These are phyloP conservation scores for Acanthurus tractus DNA, from an alignment of 2,797 vertebrate species.

Conservation along the genomic window DNA sequence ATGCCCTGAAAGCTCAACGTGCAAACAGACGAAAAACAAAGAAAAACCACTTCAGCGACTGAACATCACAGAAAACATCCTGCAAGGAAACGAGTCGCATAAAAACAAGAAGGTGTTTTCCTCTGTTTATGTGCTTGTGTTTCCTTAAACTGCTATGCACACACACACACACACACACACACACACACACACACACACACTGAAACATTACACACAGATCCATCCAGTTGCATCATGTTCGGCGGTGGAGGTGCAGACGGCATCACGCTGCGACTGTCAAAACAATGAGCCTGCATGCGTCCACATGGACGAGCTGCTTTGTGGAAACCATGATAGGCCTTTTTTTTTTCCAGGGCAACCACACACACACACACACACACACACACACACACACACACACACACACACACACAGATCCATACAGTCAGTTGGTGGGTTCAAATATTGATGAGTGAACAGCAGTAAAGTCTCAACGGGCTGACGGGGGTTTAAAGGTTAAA, in stretches of 20 bases:
- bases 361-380: conserved; percentile 19
- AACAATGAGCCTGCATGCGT: conserved; percentile 75
- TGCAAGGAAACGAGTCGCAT: too few relatives aligned
- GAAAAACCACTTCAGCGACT: too few relatives aligned
- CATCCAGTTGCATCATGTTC: conserved; percentile 37
- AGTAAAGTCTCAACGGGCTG: conserved; percentile 3
- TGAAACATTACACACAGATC: conserved; percentile 3
- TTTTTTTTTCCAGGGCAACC: conserved; percentile 28
- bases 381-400: conserved; percentile 27
- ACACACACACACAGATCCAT: conserved; percentile 38
- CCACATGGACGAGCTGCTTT: conserved; percentile 78
- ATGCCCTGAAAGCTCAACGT: too few relatives aligned
- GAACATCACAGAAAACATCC: too few relatives aligned
- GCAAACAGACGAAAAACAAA: too few relatives aligned
- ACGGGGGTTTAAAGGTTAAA: background rate
- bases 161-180: background rate
- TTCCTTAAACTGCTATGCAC: too few relatives aligned
- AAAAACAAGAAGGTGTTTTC: background rate
- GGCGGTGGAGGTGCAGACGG: conserved; percentile 67
- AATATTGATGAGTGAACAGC: background rate
- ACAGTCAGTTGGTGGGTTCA: conserved; percentile 19
- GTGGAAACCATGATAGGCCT: conserved; percentile 61
- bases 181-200: background rate
- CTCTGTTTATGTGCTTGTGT: too few relatives aligned
- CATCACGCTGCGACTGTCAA: conserved; percentile 79